A percentile compares a stretch with the other conserved stretches of the same genome.
These are phyloP conservation scores for Myrmophylax atrothorax DNA, from an alignment of 2,113 vertebrate genomes.

Conservation along the genomic window DNA sequence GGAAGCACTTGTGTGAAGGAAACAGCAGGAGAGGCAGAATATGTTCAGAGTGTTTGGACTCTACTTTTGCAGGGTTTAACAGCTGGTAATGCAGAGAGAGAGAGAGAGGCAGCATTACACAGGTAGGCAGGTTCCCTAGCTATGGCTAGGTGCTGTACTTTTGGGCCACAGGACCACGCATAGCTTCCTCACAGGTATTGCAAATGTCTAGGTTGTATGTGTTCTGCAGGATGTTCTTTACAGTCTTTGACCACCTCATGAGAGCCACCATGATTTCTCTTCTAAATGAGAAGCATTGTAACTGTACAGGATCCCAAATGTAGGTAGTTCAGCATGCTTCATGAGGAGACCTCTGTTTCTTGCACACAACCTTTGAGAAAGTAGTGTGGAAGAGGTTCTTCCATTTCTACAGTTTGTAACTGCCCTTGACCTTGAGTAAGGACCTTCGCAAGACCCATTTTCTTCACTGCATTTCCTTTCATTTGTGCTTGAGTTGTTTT, in stretches of 20 bases:
- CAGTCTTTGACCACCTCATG: neutral
- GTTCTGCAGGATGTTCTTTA: neutral
- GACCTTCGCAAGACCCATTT: neutral
- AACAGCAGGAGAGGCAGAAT: neutral
- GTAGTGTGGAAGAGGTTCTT: neutral
- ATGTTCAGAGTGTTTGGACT: neutral
- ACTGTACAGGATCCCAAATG: neutral
- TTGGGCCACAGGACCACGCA: neutral
- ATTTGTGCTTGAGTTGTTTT: neutral
- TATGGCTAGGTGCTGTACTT: neutral
- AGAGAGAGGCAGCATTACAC: neutral
- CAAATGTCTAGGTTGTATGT: neutral
- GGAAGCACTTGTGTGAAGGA: neutral
- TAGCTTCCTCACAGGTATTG: neutral
- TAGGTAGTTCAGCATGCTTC: neutral
- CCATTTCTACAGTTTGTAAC: neutral
- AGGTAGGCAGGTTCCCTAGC: neutral
- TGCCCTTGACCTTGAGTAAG: neutral
- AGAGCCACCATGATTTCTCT: neutral
- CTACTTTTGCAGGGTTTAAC: neutral
- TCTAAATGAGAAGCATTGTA: neutral
- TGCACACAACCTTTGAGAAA: neutral
- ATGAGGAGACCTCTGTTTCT: neutral
- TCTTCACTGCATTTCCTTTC: neutral
- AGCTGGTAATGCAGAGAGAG: neutral